Percentiles rank a stretch among this genome's conserved stretches.
These are phyloP conservation scores for Brachionus plicatilis DNA, from an alignment of 1,140 invertebrate species.

Conservation along the genomic window DNA sequence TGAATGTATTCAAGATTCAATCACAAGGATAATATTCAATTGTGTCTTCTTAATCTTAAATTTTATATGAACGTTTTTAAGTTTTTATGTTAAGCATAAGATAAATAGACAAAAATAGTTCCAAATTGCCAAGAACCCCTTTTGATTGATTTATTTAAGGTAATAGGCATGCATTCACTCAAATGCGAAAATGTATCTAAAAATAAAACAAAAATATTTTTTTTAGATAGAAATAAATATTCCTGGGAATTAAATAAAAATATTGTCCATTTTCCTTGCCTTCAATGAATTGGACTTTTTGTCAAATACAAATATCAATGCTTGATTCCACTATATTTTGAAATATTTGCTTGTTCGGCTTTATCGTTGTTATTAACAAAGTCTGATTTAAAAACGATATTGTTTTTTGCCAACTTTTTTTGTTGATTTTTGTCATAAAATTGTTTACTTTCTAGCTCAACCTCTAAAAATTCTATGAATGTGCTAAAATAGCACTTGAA, in stretches of 20 bases:
- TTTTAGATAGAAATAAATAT: background rate
- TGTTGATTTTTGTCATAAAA: background rate
- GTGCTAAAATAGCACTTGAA: background rate
- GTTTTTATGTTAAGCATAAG: background rate
- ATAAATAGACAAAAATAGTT: background rate
- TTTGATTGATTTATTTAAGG: background rate
- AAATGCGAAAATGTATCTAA: background rate
- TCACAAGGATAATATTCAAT: background rate
- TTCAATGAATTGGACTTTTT: background rate
- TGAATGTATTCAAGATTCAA: too few species aligned
- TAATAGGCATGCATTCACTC: background rate
- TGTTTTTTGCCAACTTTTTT: background rate
- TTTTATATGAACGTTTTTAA: background rate
- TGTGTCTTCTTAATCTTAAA: background rate
- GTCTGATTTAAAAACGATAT: background rate
- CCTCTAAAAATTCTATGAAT: background rate
- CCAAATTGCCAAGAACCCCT: background rate
- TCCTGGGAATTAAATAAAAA: background rate
- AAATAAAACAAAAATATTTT: background rate
- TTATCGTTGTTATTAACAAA: background rate
- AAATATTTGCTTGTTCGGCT: background rate
- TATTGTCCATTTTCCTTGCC: background rate
- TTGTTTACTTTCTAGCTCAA: background rate
- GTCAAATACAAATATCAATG: background rate
- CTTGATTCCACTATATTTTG: background rate